Percentiles rank a stretch among this genome's conserved stretches.
Conservation (phyloP, 2,888 invertebrate genomes). For the Diadromus collaris region DNA sequence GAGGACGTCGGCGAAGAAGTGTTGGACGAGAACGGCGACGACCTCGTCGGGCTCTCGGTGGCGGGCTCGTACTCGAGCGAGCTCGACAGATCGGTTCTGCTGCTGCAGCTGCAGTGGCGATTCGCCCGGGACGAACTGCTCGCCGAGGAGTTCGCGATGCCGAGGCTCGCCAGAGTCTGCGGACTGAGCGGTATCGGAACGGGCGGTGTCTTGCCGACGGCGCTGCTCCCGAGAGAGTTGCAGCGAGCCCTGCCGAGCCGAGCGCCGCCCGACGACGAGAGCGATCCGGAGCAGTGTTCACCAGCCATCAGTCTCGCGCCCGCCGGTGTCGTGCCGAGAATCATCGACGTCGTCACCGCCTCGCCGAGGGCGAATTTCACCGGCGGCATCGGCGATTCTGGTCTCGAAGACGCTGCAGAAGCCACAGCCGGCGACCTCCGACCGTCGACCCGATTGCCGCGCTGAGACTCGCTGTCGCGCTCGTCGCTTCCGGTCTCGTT, state of each 20-base stretch:
- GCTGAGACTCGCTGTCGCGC: slow-evolving; percentile 19
- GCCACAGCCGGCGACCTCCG: slow-evolving; percentile 70
- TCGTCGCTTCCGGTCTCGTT: slow-evolving; percentile 59
- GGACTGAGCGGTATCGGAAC: slow-evolving; percentile 81
- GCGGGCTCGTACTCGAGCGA: slow-evolving; percentile 82
- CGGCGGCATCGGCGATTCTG: slow-evolving; percentile 78
- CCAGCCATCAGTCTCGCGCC: slow-evolving; percentile 66
- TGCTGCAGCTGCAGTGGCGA: slow-evolving; percentile 86
- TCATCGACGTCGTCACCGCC: slow-evolving; percentile 81
- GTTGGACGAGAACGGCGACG: slow-evolving; percentile 73
- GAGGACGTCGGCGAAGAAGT: slow-evolving; percentile 72
- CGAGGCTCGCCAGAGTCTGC: slow-evolving; percentile 85
- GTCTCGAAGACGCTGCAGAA: slow-evolving; percentile 66
- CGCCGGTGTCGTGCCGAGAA: slow-evolving; percentile 70
- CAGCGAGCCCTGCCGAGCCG: slow-evolving; percentile 82
- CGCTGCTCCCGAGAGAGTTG: slow-evolving; percentile 83
- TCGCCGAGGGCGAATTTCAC: slow-evolving; percentile 88
- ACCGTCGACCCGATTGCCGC: slow-evolving; percentile 42
- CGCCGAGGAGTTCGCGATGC: slow-evolving; percentile 81
- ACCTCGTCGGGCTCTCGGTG: slow-evolving; percentile 72
- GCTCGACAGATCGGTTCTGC: slow-evolving; percentile 86
- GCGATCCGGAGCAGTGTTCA: slow-evolving; percentile 60
- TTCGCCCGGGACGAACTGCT: slow-evolving; percentile 72
- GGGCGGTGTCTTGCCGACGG: slow-evolving; percentile 68
- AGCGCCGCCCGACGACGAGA: slow-evolving; percentile 40